A percentile compares a stretch with the other conserved stretches of the same genome.
phyloP scores from a whole-genome alignment of 1,140 invertebrate species.

The Caenorhabditis remanei region DNA sequence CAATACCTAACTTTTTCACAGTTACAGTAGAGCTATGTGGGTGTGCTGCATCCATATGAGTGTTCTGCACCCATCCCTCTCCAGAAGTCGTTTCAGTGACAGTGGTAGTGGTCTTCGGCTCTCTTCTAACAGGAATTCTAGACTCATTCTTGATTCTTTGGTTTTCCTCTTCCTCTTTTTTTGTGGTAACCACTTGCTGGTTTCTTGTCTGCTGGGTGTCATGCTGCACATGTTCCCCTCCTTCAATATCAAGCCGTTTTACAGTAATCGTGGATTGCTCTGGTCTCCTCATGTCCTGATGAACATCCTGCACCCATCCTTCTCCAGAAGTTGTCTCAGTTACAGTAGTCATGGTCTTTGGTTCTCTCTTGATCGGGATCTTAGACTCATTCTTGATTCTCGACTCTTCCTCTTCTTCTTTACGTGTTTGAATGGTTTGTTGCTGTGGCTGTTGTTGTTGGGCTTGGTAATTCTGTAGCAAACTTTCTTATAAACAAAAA shows the following conservation, averaged over 20 bases:
- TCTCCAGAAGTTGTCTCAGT: slow-evolving; percentile 52
- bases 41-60: slow-evolving; percentile 45
- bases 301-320: slow-evolving; percentile 58
- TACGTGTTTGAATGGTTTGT: neutral
- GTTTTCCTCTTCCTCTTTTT: neutral
- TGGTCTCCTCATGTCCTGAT: slow-evolving; percentile 52
- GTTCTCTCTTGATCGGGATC: slow-evolving; percentile 47
- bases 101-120: slow-evolving; percentile 45
- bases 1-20: slow-evolving; percentile 19
- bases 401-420: neutral
- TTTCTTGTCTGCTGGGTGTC: neutral
- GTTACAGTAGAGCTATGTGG: slow-evolving; percentile 28
- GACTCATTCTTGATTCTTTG: slow-evolving; percentile 35
- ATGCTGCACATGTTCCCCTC: slow-evolving; percentile 22
- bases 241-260: slow-evolving; percentile 47
- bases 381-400: slow-evolving; percentile 15
- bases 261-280: neutral
- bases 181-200: slow-evolving; percentile 45
- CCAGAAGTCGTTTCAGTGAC: slow-evolving; percentile 45
- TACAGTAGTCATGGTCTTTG: slow-evolving; percentile 38
- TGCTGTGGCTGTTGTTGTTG: neutral
- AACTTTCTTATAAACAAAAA: too few relatives aligned
- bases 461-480: neutral
- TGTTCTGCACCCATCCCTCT: slow-evolving; percentile 53
- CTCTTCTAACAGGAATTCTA: slow-evolving; percentile 52